Base-by-base conservation (phyloP, 2,113 vertebrate genomes). In the Pollimyrus isidori region DNA sequence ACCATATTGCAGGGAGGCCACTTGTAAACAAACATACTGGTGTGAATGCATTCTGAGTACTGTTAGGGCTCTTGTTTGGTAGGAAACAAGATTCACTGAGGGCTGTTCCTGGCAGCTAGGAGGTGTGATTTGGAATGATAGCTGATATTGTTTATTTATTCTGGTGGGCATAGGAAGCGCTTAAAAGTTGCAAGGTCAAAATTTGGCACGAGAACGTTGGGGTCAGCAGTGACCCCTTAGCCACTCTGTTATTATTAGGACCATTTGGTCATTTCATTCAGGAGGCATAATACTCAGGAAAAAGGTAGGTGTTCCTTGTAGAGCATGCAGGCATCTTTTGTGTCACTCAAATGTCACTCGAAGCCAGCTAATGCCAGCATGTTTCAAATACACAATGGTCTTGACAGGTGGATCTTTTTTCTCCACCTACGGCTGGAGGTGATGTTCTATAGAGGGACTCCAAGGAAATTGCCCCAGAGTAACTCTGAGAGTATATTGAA, bases 401-500 rank as follows among this genome's bases (percentile, higher is more conserved):
- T 88, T 42, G 42, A 35, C 56, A 30, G 11, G 21, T 62, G 62
- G 39, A 76, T 49, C 46, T 88, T 88, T 88, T 42, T 69, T 26
- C 69, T 49, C 82, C 82, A 69, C 39, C 21, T 48, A 73, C 48
- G 23, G n/a, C 46, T 7, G 5, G 87, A 50, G 10, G 42, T 42
- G 48, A 88, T 53, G 42, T 80, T 35, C 88, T 69, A 39, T 69
- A 50, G 65, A 50, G 88, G 45, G 26, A 65, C 62, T 49, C 49
- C 30, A 48, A 80, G 88, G 65, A 80, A 53, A 80, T 88, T 82
- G 69, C 65, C 45, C 86, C 48, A 82, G 48, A 88, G 26, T 76
- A 53, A 92, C 90, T 91, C 89, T 88, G 53, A 76, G 10, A 86
- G 17, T 50, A 10, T 52, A 26, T 80, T 89, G 91, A 90, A 35